Base-by-base conservation (phyloP, 2,797 vertebrate genomes). In the Pseudopleuronectes americanus region DNA sequence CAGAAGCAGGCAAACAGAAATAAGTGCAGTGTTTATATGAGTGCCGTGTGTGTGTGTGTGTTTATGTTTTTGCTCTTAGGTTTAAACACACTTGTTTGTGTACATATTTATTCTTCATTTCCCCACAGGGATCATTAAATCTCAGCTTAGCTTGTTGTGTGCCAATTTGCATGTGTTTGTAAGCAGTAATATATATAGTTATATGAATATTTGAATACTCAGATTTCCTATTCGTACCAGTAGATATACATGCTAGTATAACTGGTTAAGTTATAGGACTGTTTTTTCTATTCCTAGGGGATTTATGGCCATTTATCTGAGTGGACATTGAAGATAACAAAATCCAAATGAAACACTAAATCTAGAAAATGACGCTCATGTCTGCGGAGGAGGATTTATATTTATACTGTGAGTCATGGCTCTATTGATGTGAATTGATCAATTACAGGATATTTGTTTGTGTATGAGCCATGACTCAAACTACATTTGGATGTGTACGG, bases 1-100 rank as follows among this genome's bases (percentile, higher is more conserved):
- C 76, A 76, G 74, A 85, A 69, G 71, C 74, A 80, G 55, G 26
- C 57, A 79, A 81, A 80, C 64, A 83, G 56, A 85, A 80, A 79
- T 48, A 72, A 75, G 45, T 51, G 41, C 57, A 45, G 24, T 76
- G 67, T 81, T 84, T 76, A 38, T 80, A 59, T 65, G 31, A 64
- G 51, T 36, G 24, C 55, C 24, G 24, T 47, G 23, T 63, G 55
- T 75, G 62, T 47, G 23, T 63, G 55, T 61, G 67, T 76, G 48
- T 73, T 56, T 74, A 43, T 62, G 47, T 67, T 28, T 76, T 82
- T 74, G 57, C 49, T 68, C 77, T 75, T 31, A 68, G 68, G 61
- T 78, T 62, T 65, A 64, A 66, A 69, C 71, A 74, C 26, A 60
- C 41, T 57, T 70, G 28, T 41, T 43, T 79, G 61, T 75, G 41